These are phyloP conservation scores for Neosilurus mollespiculum DNA, from an alignment of 2,797 vertebrate species.

Conservation along the genomic window DNA sequence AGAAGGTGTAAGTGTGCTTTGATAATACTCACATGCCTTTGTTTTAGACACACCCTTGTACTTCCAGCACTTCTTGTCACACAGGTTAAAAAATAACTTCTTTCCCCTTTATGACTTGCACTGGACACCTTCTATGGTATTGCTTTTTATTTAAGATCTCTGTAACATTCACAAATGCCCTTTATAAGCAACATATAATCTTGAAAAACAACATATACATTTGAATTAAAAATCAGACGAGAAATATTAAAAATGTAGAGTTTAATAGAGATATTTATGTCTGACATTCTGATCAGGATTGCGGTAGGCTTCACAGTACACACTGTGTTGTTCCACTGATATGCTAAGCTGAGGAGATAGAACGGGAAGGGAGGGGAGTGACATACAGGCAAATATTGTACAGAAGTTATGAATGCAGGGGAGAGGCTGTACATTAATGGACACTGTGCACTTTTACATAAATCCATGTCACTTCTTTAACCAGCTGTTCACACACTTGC, in stretches of 20 bases:
- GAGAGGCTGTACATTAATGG: slow-evolving; percentile 73
- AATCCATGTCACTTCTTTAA: slow-evolving; percentile 61
- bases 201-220: neutral
- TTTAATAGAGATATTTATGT: slow-evolving; percentile 81
- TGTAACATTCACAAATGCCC: slow-evolving; percentile 4
- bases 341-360: slow-evolving; percentile 73
- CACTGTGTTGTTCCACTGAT: slow-evolving; percentile 78
- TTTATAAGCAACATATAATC: neutral
- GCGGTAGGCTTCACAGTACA: slow-evolving; percentile 80
- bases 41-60: slow-evolving; percentile 42
- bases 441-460: slow-evolving; percentile 69
- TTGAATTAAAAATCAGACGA: slow-evolving; percentile 41
- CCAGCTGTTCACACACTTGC: slow-evolving; percentile 49
- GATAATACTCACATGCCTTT: neutral
- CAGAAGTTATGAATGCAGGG: slow-evolving; percentile 72
- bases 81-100: slow-evolving; percentile 34
- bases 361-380: slow-evolving; percentile 60
- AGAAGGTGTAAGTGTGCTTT: neutral
- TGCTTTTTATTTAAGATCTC: neutral
- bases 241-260: slow-evolving; percentile 79
- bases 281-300: slow-evolving; percentile 84
- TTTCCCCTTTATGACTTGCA: neutral
- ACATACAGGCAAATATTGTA: slow-evolving; percentile 71
- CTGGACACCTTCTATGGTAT: neutral
- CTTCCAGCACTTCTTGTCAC: slow-evolving; percentile 53